Evolutionary conservation across 2,797 vertebrate genomes (phyloP).

Genomic region (Poeciliopsis turneri): DNA sequence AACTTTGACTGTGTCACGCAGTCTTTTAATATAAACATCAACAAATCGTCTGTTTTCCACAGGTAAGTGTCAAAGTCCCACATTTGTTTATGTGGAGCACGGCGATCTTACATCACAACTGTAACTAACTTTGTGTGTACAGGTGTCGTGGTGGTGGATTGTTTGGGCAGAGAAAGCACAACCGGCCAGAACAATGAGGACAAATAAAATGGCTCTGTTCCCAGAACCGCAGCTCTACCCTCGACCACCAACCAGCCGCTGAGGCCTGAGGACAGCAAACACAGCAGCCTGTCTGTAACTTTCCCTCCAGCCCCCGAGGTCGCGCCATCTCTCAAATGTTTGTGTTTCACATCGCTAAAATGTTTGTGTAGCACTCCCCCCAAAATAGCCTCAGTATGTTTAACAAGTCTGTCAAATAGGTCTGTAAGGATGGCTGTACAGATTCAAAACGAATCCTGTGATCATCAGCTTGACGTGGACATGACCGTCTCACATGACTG

Average conservation of each 20-base stretch:
- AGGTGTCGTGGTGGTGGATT: background rate
- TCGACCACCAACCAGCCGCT: background rate
- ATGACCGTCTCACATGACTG: too few species aligned
- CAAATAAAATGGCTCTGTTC: background rate
- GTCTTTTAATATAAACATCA: background rate
- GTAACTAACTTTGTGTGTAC: background rate
- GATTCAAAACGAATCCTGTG: background rate
- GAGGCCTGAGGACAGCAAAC: background rate
- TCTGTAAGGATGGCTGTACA: background rate
- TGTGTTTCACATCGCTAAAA: conserved; percentile 3
- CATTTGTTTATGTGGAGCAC: background rate
- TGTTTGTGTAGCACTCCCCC: background rate
- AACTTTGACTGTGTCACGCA: background rate
- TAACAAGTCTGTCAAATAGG: background rate
- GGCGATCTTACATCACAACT: background rate
- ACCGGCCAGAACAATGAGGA: background rate
- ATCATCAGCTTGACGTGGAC: background rate
- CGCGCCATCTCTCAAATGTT: background rate
- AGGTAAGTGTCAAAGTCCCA: background rate
- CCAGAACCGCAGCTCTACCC: background rate
- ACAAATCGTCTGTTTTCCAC: background rate
- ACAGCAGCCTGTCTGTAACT: background rate
- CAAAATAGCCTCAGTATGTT: conserved; percentile 1
- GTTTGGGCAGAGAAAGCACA: background rate
- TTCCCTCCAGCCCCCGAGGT: background rate